Conservation (phyloP, 2,797 vertebrate species). For the Megaceryle alcyon region DNA sequence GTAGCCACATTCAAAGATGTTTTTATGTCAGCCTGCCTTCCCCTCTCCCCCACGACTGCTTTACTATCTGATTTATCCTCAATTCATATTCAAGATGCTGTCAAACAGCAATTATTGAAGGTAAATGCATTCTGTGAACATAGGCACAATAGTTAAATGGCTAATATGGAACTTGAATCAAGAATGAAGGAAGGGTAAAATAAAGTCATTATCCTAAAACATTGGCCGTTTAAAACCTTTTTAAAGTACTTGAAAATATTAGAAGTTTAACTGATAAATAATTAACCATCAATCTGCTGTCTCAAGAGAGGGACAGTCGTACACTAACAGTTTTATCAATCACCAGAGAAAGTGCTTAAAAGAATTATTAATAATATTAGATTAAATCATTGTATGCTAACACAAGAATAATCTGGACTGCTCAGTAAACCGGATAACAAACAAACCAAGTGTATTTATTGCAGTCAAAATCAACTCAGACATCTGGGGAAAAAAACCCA, state of each 20-base stretch:
- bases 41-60: neutral
- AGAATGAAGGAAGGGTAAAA: neutral
- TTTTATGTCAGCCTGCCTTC: neutral
- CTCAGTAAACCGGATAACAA: neutral
- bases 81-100: neutral
- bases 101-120: neutral
- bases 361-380: neutral
- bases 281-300: neutral
- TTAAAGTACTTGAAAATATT: neutral
- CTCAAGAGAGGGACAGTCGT: neutral
- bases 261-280: neutral
- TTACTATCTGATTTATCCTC: neutral
- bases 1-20: neutral
- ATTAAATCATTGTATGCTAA: neutral
- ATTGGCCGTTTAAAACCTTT: neutral
- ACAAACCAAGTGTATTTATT: neutral
- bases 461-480: neutral
- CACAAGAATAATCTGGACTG: neutral
- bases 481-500: neutral
- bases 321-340: neutral
- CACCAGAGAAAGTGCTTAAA: neutral
- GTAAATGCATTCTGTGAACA: neutral
- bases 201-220: neutral
- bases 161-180: neutral
- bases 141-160: neutral